phyloP scores from a whole-genome alignment of 2,888 invertebrate species.

The Mythimna impura region DNA sequence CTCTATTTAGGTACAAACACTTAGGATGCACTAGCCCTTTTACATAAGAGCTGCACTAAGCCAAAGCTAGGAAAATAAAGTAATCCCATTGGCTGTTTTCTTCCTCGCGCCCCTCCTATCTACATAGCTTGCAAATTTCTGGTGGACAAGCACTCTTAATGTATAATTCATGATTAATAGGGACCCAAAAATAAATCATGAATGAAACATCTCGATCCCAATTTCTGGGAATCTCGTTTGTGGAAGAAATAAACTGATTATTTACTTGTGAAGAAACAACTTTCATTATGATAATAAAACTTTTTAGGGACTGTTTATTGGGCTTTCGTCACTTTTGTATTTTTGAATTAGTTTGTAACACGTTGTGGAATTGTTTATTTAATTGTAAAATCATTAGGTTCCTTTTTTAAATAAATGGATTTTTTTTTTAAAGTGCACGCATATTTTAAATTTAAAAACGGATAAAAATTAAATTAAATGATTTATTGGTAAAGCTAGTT shows the following conservation, averaged over 20 bases:
- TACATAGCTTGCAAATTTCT: neutral
- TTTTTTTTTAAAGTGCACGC: too few relatives aligned
- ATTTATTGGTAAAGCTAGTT: too few relatives aligned
- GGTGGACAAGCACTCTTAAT: slow-evolving; percentile 1
- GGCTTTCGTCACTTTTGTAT: neutral
- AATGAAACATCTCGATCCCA: slow-evolving; percentile 38
- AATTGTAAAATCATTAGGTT: neutral
- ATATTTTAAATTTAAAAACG: too few relatives aligned
- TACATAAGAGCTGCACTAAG: neutral
- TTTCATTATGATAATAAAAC: slow-evolving; percentile 17
- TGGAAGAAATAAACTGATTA: slow-evolving; percentile 25
- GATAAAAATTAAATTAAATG: too few relatives aligned
- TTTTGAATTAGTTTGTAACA: neutral
- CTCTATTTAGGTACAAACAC: too few relatives aligned
- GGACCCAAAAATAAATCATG: slow-evolving; percentile 31
- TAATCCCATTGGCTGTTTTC: neutral
- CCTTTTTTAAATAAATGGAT: too few relatives aligned
- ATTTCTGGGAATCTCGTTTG: slow-evolving; percentile 37
- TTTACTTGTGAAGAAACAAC: slow-evolving; percentile 30
- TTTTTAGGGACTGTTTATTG: slow-evolving; percentile 33
- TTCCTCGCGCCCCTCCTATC: neutral
- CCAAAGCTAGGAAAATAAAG: neutral
- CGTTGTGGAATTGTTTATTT: neutral
- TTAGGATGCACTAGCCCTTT: neutral
- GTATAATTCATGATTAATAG: slow-evolving; percentile 26